Percentiles rank a stretch among this genome's conserved stretches.
These are phyloP conservation scores for Hyperoplus lanceolatus DNA, from an alignment of 2,797 vertebrate species.

Conservation along the genomic window DNA sequence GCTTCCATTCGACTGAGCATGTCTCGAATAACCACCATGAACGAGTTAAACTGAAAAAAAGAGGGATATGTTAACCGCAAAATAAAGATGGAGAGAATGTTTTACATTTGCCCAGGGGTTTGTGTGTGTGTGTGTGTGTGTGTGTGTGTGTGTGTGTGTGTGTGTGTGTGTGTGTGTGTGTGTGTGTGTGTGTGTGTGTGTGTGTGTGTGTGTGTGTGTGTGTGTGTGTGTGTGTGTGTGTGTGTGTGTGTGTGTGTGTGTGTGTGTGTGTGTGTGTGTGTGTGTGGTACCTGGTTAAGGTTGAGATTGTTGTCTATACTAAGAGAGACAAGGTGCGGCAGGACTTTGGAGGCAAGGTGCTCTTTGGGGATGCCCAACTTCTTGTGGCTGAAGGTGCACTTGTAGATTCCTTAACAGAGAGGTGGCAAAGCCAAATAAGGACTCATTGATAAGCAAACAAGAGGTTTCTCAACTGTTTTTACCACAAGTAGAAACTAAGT, in stretches of 20 bases:
- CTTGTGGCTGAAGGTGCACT: conserved; percentile 98
- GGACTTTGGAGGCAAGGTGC: conserved; percentile 92
- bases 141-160: neutral
- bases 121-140: neutral
- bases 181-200: too few species aligned
- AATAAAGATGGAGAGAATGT: neutral
- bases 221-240: too few species aligned
- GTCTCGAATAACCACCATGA: conserved; percentile 97
- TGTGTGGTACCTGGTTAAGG: conserved; percentile 92
- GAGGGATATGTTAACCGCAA: neutral
- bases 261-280: too few species aligned
- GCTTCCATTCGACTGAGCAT: conserved; percentile 95
- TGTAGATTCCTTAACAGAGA: conserved; percentile 92
- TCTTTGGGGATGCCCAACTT: conserved; percentile 99
- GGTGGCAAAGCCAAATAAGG: neutral
- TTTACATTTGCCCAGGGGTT: too few species aligned
- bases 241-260: too few species aligned
- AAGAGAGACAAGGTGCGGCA: conserved; percentile 96
- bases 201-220: too few species aligned
- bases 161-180: neutral
- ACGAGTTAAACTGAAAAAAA: conserved; percentile 94
- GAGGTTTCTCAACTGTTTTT: neutral
- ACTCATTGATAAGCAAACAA: neutral
- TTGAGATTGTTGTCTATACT: conserved; percentile 99
- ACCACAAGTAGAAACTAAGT: neutral